Evolutionary conservation across 2,113 vertebrate species (phyloP).

Genomic region (Tupaia chinensis): DNA sequence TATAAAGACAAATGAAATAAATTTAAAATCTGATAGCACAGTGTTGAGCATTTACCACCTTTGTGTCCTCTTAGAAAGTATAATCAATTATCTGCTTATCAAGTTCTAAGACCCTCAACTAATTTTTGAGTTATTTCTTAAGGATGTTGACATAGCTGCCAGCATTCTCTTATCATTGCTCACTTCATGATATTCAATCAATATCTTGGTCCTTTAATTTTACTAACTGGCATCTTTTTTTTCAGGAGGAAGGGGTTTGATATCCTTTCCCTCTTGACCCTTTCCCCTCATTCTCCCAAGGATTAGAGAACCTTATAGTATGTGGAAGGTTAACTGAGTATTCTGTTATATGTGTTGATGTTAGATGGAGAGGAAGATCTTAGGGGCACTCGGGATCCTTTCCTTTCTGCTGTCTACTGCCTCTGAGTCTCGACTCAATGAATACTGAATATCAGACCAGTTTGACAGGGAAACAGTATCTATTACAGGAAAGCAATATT

Average conservation of each 20-base stretch:
- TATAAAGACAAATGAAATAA: background rate
- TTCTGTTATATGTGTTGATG: background rate
- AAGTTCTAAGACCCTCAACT: background rate
- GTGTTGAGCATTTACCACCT: background rate
- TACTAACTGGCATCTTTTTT: background rate
- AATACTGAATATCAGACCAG: background rate
- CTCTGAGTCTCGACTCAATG: background rate
- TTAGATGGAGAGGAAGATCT: background rate
- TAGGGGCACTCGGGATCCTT: background rate
- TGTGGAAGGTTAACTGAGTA: background rate
- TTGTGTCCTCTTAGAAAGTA: background rate
- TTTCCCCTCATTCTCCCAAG: background rate
- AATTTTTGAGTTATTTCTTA: background rate
- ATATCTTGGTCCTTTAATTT: background rate
- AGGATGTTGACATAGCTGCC: background rate
- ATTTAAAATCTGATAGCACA: background rate
- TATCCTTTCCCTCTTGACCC: background rate
- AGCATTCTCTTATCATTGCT: background rate
- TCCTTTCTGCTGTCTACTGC: background rate
- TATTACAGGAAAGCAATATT: background rate
- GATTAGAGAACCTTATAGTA: background rate
- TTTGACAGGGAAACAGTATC: background rate
- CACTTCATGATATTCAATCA: background rate
- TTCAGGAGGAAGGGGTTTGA: background rate
- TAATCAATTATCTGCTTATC: background rate